These are phyloP conservation scores for Bradypodion pumilum DNA, from an alignment of 2,797 vertebrate species.

Conservation along the genomic window DNA sequence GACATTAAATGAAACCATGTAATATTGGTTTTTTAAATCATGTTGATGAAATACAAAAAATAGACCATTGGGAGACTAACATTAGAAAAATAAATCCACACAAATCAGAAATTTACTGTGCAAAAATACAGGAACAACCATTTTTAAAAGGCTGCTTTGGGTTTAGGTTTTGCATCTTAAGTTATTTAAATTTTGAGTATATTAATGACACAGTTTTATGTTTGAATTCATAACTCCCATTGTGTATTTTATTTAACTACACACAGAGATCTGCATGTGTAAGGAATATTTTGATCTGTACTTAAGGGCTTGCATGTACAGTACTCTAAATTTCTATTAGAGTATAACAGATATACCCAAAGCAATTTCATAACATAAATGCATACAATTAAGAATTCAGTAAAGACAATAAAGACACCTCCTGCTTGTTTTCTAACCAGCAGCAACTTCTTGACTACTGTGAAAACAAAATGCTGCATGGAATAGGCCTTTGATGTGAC, in stretches of 20 bases:
- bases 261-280: slow-evolving; percentile 22
- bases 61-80: slow-evolving; percentile 66
- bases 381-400: neutral
- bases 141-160: slow-evolving; percentile 55
- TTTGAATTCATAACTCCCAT: slow-evolving; percentile 58
- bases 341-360: neutral
- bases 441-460: neutral
- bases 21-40: slow-evolving; percentile 77
- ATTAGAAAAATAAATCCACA: slow-evolving; percentile 76
- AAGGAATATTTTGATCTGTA: slow-evolving; percentile 37
- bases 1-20: slow-evolving; percentile 78
- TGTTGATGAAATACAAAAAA: slow-evolving; percentile 74
- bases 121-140: slow-evolving; percentile 70
- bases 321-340: neutral
- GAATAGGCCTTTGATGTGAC: neutral
- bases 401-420: neutral
- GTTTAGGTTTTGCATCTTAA: slow-evolving; percentile 60
- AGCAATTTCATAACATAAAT: neutral
- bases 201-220: slow-evolving; percentile 53
- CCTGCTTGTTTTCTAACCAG: neutral
- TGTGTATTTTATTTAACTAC: slow-evolving; percentile 56
- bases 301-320: slow-evolving; percentile 25
- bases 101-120: slow-evolving; percentile 68
- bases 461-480: neutral
- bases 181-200: slow-evolving; percentile 51